phyloP scores from a whole-genome alignment of 2,113 vertebrate species.

The Boulengeromyrus knoepffleri region DNA sequence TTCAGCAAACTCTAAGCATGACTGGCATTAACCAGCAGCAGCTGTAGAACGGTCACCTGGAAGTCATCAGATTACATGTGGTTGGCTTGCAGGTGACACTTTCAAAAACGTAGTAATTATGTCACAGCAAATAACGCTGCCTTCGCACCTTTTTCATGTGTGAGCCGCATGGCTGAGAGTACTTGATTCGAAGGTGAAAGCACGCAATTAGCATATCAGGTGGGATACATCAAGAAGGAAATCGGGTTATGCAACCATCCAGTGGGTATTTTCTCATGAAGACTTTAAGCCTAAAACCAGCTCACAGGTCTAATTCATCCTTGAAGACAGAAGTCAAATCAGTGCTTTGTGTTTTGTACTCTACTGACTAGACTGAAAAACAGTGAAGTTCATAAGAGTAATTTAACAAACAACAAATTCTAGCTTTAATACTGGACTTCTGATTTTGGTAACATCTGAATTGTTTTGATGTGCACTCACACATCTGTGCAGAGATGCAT shows the following conservation, averaged over 20 bases:
- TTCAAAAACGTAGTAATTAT: conserved; percentile 28
- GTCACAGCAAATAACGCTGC: background rate
- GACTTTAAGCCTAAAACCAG: background rate
- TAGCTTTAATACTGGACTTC: background rate
- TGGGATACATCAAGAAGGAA: background rate
- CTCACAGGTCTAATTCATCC: background rate
- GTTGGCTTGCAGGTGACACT: conserved; percentile 61
- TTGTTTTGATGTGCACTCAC: background rate
- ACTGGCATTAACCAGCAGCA: conserved; percentile 52
- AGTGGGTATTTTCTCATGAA: background rate
- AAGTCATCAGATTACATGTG: conserved; percentile 52
- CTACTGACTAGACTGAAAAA: background rate
- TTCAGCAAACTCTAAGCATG: conserved; percentile 53
- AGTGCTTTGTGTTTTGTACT: background rate
- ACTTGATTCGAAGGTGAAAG: conserved; percentile 17
- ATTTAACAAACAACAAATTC: background rate
- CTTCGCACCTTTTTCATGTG: background rate
- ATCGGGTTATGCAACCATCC: background rate
- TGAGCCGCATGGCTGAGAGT: background rate
- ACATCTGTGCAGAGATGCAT: background rate
- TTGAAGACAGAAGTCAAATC: background rate
- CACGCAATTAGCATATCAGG: conserved; percentile 34
- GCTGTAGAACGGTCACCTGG: conserved; percentile 45
- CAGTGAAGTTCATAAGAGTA: background rate
- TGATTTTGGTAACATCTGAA: background rate